Evolutionary conservation across 1,140 invertebrate species (phyloP), one percentile per base, ranked within the genome.

Genomic region (Eupristina koningsbergeri): DNA sequence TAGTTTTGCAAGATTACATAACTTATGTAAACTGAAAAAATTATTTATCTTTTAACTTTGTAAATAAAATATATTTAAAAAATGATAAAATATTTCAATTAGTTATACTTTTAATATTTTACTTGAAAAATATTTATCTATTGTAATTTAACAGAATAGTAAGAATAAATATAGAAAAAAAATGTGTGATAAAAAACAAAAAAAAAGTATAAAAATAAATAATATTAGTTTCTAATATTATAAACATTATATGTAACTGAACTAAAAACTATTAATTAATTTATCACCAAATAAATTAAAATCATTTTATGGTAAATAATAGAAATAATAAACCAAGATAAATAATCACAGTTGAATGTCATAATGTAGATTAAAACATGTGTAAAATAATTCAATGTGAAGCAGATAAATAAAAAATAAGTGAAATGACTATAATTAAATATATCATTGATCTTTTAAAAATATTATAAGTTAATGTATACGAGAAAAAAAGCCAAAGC

Each of bases 401-500:
- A 71, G 13, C 9, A 74, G 47, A 29, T 47, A 74, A 74, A 47
- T 3, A 74, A 74, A 45, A 15, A 76, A 58, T 17, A 61, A 53
- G 36, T 26, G 58, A 41, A 78, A 29, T 11, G 45, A 45, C 3
- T 45, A 3, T 36, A 78, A 0, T 3, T 6, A 73, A 45, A 45
- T 45, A 64, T 78, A 36, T 31, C 36, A 34, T 15, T 36, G 6
- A 67, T 29, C 1, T 34, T 5, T 19, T 3, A 34, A 67, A 29
- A 67, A 36, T 15, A 19, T 19, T 22, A 9, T 58, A 19, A 13
- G 9, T 50, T 29, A 45, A 74, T 6, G 15, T 1, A 45, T 5
- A 74, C 1, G 29, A 63, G 61, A 84, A 85, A 83, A 85, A 86
- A 84, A 84, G 86, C 84, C 80, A 88, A 9, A 86, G 75, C 39